A percentile compares a stretch with the other conserved stretches of the same genome.
Conservation (phyloP, 2,113 vertebrate genomes). For the Macquaria australasica region DNA sequence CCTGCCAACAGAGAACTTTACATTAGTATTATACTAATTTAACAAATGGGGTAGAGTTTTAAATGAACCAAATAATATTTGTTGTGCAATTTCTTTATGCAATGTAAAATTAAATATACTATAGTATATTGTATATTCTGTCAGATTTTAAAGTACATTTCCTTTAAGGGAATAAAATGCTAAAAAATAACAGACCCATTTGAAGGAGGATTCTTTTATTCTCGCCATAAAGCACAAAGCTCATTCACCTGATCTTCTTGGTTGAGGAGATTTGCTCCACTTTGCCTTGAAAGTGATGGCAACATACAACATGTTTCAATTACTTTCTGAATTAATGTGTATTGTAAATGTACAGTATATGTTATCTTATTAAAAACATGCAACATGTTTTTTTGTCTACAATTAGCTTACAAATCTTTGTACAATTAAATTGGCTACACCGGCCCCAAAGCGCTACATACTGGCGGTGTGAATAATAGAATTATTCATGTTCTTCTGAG, state of each 20-base stretch:
- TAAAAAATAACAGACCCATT: neutral
- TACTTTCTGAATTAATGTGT: neutral
- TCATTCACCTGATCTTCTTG: neutral
- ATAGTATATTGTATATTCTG: too few species aligned
- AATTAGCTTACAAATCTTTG: neutral
- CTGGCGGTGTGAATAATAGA: neutral
- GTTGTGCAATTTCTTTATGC: neutral
- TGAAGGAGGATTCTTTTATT: neutral
- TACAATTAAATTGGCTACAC: neutral
- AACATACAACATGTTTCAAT: neutral
- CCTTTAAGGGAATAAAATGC: neutral
- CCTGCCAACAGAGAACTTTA: neutral
- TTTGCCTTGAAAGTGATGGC: neutral
- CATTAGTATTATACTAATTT: neutral
- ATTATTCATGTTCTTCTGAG: slow-evolving; percentile 25
- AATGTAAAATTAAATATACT: neutral
- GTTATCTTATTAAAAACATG: neutral
- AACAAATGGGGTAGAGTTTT: neutral
- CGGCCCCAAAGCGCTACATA: neutral
- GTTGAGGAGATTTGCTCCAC: neutral
- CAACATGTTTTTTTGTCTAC: neutral
- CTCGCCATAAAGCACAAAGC: neutral
- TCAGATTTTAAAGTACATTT: neutral
- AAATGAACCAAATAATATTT: too few species aligned
- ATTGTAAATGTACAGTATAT: neutral